Base-by-base conservation (phyloP, 2,113 vertebrate genomes). In the Ellobius talpinus region DNA sequence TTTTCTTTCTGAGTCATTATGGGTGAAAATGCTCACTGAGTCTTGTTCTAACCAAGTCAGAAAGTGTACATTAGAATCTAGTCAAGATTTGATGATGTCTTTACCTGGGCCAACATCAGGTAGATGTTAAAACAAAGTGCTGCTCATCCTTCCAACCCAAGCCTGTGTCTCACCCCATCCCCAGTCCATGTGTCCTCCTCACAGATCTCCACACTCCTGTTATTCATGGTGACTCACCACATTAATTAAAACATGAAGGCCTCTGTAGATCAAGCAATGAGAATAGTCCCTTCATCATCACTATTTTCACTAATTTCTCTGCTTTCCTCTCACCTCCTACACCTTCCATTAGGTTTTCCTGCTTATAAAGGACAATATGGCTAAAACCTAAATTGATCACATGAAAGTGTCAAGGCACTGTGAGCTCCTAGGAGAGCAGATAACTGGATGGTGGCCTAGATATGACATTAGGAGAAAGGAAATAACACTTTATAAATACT, bases 331-430 rank as follows among this genome's bases (percentile, higher is more conserved):
- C 86, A 65, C 89, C 33, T 72, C 8, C 7, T 45, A 31, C 47
- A 66, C 74, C 74, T 95, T 89, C 42, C 26, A 36, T 36, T 89
- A 93, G 55, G 47, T 29, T 85, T 68, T 94, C 42, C 21, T 19
- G 42, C 77, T 89, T 84, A 78, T 94, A 84, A 85, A 91, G 95
- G 89, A 76, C 89, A 91, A 89, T 87, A 87, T n/a, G 82, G 89
- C 87, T 72, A 68, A 36, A 95, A 93, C 89, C 26, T 93, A 93
- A 94, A 96, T 96, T 91, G 55, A 96, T 94, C 87, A 91, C 74
- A 36, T 87, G 8, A 76, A n/a, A n/a, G 52, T 89, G 87, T 50
- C 58, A 95, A 79, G n/a, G 23, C 12, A 78, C 63, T 79, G n/a
- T 39, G 79, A 97, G 96, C 1, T 81, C 82, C 77, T 66, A 52